Evolutionary conservation across 2,113 vertebrate species (phyloP), one percentile per base, ranked within the genome.

Genomic region (Cochlearius cochlearius): DNA sequence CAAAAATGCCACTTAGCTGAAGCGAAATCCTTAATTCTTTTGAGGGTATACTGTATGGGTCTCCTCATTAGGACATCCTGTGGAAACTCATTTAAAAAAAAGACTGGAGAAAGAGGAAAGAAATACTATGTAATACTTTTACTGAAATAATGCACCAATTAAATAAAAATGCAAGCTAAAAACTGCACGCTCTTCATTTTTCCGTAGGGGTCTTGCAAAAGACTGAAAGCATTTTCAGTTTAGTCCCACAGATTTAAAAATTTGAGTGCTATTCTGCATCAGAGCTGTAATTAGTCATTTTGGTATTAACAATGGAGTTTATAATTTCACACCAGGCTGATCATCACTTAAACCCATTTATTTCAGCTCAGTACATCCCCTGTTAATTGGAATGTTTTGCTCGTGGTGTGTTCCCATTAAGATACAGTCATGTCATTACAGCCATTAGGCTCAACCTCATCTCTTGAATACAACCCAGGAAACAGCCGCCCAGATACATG

Each of bases 321-420:
- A 94, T 95, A 58, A 95, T 97, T 97, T 96, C 86, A 96, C 94
- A 97, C 73, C 84, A 95, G 89, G 91, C 73, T 96, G 91, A 85
- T 90, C 89, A 95, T 87, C 91, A 90, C 95, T 94, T 95, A 90
- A 96, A 96, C 20, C 45, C 20, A 66, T 88, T 96, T 91, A 68
- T 89, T 96, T 95, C 92, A 82, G 58, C 89, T 92, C 69, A 94
- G 77, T 68, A 87, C 73, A 69, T 90, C 62, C 86, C 49, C 62
- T 49, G 67, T 62, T 94, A 95, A 94, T 94, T 94, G 86, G 74
- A 82, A 90, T 85, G 84, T 86, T 94, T 97, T 96, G 80, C 69
- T 92, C 69, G 62, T 60, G 53, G 66, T 92, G 36, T 73, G 56
- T 85, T 89, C 86, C 80, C 56, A 73, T 81, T 85, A 92, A 75